phyloP scores from a whole-genome alignment of 2,888 invertebrate species.

The Dryobota labecula region DNA sequence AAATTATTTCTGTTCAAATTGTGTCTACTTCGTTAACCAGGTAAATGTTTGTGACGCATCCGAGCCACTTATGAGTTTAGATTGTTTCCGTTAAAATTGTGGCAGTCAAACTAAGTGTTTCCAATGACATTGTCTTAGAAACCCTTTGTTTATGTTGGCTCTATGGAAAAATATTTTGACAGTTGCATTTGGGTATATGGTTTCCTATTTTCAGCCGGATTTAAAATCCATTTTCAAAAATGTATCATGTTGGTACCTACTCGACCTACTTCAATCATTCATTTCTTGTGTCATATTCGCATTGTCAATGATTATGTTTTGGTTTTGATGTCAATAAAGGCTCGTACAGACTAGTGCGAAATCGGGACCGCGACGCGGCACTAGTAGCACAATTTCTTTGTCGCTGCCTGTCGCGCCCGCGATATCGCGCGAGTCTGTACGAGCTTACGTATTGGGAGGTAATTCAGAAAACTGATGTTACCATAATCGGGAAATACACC shows the following conservation, averaged over 20 bases:
- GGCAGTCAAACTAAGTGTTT: neutral
- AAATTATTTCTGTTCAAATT: conserved; percentile 45
- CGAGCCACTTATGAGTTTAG: conserved; percentile 30
- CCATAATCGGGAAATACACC: no score
- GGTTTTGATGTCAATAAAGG: no score
- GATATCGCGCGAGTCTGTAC: no score
- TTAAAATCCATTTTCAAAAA: neutral
- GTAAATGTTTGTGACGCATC: conserved; percentile 50
- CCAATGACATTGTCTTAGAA: conserved; percentile 23
- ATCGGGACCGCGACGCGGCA: no score
- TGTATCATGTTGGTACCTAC: no score
- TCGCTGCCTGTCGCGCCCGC: no score
- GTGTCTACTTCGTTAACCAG: conserved; percentile 42
- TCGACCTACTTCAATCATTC: no score
- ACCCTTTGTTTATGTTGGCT: conserved; percentile 21
- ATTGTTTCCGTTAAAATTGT: conserved; percentile 38
- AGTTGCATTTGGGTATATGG: conserved; percentile 8
- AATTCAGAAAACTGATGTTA: no score
- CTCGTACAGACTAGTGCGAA: no score
- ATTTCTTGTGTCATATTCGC: no score
- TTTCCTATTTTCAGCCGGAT: neutral
- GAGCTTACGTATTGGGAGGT: no score
- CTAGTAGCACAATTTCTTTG: no score
- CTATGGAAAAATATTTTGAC: neutral
- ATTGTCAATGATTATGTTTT: neutral